Evolutionary conservation across 2,888 invertebrate species (phyloP), one percentile per base, ranked within the genome.

Genomic region (Zygaena filipendulae): DNA sequence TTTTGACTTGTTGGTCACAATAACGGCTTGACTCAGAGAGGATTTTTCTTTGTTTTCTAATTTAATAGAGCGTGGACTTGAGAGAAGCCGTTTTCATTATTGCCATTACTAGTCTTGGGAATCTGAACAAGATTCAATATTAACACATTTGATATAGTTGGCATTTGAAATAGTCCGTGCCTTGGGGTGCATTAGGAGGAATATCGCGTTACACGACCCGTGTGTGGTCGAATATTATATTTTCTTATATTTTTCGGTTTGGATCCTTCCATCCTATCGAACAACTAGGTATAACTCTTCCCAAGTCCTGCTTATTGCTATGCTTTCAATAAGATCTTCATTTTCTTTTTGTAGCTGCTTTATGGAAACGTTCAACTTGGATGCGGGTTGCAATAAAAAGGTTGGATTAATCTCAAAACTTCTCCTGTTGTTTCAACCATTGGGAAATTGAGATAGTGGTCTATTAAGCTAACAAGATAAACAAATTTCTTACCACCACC

Each of bases 401-500:
- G 97, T 59, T 93, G 93, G 47, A 95, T 92, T 36, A 96, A 81
- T 62, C 97, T 92, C 22, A 98, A 90, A 13, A 98, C 97, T 21
- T 95, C 95, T 11, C 97, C 97, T 26, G 92, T 92, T 6, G 94
- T 95, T 74, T 97, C 98, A 26, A 98, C 97, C 95, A 98, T 96
- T 13, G 97, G 97, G 79, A 95, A 96, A 57, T 88, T 91, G 59
- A 94, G 92, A 68, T 98, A 97, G 66, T 97, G 92, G 48, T 97
- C 97, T 52, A 98, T 92, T 36, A 98, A 84, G 56, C 96, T 95
- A 43, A 92, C 90, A 27, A 98, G 83, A 43, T 91, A 91, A 45
- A 89, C 87, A 67, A 97, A 97, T 61, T 92, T 89, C 56, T 93
- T 90, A 10, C 97, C 98, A 30, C 97, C 97, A 14, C 97, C 97